Conservation (phyloP, 2,113 vertebrate genomes). For the Hystrix cristata region DNA sequence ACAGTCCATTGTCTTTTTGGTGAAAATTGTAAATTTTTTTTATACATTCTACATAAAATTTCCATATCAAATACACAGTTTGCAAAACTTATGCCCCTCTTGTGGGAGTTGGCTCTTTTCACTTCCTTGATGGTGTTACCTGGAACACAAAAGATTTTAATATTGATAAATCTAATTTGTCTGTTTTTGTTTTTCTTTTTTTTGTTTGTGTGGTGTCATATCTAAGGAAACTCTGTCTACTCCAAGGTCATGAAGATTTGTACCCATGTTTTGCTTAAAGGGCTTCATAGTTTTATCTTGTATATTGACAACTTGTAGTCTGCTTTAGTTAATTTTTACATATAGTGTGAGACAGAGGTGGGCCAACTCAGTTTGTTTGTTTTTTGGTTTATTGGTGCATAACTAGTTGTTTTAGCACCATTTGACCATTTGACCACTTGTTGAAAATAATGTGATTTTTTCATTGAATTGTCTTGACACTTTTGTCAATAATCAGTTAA, state of each 20-base stretch:
- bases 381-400: not conserved
- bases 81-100: not conserved
- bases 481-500: not conserved
- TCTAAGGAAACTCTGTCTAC: not conserved
- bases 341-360: not conserved
- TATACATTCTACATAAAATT: not conserved
- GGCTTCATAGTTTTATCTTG: not conserved
- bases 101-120: not conserved
- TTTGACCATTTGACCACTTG: not conserved
- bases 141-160: not conserved
- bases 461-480: not conserved
- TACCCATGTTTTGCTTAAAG: not conserved
- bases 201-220: not conserved
- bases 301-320: not conserved
- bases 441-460: not conserved
- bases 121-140: not conserved
- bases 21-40: not conserved
- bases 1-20: not conserved
- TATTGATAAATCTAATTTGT: not conserved
- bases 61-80: not conserved
- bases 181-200: not conserved
- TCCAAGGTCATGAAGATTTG: not conserved
- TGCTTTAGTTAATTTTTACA: not conserved
- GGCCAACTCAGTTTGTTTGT: not conserved
- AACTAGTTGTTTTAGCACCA: not conserved